Evolutionary conservation across 1,140 invertebrate genomes (phyloP), one percentile per base, ranked within the genome.

Genomic region (Drosophila jambulina): DNA sequence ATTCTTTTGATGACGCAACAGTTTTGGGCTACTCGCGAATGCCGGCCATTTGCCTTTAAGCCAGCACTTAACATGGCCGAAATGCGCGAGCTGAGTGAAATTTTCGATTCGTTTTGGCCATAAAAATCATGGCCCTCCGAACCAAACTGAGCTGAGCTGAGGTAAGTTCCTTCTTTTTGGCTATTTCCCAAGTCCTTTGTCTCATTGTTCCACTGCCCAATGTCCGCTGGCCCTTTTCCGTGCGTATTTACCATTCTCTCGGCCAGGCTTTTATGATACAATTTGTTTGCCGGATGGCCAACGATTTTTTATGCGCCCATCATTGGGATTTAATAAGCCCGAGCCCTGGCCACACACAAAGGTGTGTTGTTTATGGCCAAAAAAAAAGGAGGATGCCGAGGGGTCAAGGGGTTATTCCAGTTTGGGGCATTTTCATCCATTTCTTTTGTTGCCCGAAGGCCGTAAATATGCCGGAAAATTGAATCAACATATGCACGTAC

Each of bases 301-400:
- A 70, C 61, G 51, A 63, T 74, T 80, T 84, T 86, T 87, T 87
- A 87, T 87, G 64, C 70, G 54, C 68, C 67, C 74, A 80, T 80
- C 80, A 87, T 87, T 88, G 79, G 80, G 83, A 88, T 88, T 87
- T 87, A 87, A 87, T 87, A 87, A 87, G 84, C 84, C 84, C 36
- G 40, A 34, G 53, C 40, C 60, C 68, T 32, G 25, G 54, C 34
- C 75, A 56, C 75, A 72, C 67, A 78, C 75, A 78, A 78, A 78
- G 65, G 65, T 78, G 61, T 59, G 63, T 67, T 78, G 64, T 78
- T 63, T 78, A 70, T 68, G 58, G 58, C 15, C 56, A 17, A 29
- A 38, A 45, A 43, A 21, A 43, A 7, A 4, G 25, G 8, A 17
- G 49, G 25, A 56, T 17, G 21, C 9, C 1, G 10, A n/a, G 45